Evolutionary conservation across 2,888 invertebrate genomes (phyloP).

Genomic region (Pocota personata): DNA sequence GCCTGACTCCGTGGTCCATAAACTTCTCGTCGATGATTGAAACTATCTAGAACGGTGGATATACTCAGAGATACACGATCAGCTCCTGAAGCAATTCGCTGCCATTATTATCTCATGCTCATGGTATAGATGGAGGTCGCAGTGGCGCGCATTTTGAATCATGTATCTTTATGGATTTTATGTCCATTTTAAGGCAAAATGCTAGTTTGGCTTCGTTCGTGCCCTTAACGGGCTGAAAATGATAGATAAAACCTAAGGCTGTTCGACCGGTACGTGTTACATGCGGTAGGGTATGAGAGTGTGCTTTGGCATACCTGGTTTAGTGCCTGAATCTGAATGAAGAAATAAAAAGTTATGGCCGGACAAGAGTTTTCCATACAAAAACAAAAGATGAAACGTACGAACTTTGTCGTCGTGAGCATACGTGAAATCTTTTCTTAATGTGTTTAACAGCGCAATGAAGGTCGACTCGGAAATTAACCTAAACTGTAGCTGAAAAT

Average conservation of each 20-base stretch:
- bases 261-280: not conserved
- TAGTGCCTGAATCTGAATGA: slow-evolving; percentile 58
- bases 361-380: slow-evolving; percentile 6
- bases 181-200: slow-evolving; percentile 63
- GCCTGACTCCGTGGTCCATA: slow-evolving; percentile 68
- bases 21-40: slow-evolving; percentile 65
- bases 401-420: slow-evolving; percentile 24
- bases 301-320: slow-evolving; percentile 13
- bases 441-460: slow-evolving; percentile 49
- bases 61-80: not conserved
- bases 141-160: slow-evolving; percentile 26
- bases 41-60: slow-evolving; percentile 56
- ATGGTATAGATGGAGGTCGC: slow-evolving; percentile 41
- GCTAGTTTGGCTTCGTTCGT: slow-evolving; percentile 45
- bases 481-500: slow-evolving; percentile 52
- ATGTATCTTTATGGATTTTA: slow-evolving; percentile 71
- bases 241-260: slow-evolving; percentile 41
- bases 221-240: slow-evolving; percentile 52
- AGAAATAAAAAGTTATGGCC: slow-evolving; percentile 70
- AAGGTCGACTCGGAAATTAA: slow-evolving; percentile 59
- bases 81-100: slow-evolving; percentile 19
- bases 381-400: slow-evolving; percentile 1
- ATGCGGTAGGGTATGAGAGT: not conserved
- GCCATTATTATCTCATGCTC: slow-evolving; percentile 3
- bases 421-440: slow-evolving; percentile 38